Evolutionary conservation across 2,797 vertebrate genomes (phyloP), one percentile per base, ranked within the genome.

Genomic region (Chelon labrosus): DNA sequence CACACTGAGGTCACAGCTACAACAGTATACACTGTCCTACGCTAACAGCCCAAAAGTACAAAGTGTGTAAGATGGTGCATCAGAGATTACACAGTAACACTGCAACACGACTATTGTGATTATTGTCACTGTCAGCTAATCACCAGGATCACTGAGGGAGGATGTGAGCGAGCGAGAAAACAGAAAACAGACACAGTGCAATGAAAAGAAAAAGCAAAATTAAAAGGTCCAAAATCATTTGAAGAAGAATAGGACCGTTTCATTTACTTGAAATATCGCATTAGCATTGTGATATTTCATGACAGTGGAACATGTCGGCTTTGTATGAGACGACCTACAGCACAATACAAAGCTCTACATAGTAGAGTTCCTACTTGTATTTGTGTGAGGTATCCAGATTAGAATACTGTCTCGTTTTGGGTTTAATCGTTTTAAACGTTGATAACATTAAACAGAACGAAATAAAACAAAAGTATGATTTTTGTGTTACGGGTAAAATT

Each of bases 21-120:
- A 79, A 80, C 81, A 80, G 83, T 68, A 41, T 39, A 84, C 80
- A 89, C 83, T 79, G 86, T 88, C 63, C 88, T 91, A 93, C 17
- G 51, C 70, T 85, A 92, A 84, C 72, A 83, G 89, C 67, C 70
- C 80, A 77, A 82, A 81, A 82, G 82, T 87, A 92, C 87, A 85
- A 80, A 75, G 73, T 84, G 80, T 88, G 65, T 82, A 86, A 71
- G 69, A 83, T 66, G 75, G 70, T 69, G 72, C 65, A 72, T 85
- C 66, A 62, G 59, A 87, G 85, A 70, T 91, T 80, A 92, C 85
- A 87, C 62, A 31, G 67, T 80, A 92, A 88, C 76, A 67, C 85
- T 80, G 82, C 68, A 79, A 88, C 86, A 86, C 73, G 39, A 85
- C 82, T 83, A 84, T 64, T 78, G 77, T 73, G 75, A 91, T 70